A percentile compares a stretch with the other conserved stretches of the same genome.
These are phyloP conservation scores for Amphiprion percula DNA, from an alignment of 2,113 vertebrate genomes.

Conservation along the genomic window DNA sequence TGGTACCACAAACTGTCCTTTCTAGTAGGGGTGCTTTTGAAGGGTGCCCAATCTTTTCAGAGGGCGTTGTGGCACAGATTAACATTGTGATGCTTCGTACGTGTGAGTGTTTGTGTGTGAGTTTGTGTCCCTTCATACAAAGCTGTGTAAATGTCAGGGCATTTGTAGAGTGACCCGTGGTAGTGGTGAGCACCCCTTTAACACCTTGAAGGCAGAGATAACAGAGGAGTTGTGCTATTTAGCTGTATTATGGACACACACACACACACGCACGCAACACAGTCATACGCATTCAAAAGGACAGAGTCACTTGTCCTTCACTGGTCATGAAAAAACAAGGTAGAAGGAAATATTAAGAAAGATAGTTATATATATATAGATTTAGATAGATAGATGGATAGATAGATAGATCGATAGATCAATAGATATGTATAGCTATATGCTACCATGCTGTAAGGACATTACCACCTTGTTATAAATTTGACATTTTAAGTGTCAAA, in stretches of 20 bases:
- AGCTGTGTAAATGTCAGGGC: conserved; percentile 60
- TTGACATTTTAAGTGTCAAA: conserved; percentile 59
- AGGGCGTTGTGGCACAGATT: conserved; percentile 75
- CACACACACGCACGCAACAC: not conserved
- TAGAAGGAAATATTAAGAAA: too few relatives aligned
- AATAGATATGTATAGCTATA: not conserved
- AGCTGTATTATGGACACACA: conserved; percentile 5
- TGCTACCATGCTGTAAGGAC: not conserved
- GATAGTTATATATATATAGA: not conserved
- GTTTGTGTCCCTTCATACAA: conserved; percentile 39
- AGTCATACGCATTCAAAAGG: not conserved
- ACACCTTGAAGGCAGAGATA: conserved; percentile 35
- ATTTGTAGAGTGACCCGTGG: conserved; percentile 41
- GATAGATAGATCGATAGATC: not conserved
- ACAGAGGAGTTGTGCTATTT: conserved; percentile 29
- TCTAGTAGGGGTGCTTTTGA: conserved; percentile 58
- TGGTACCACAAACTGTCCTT: conserved; percentile 68
- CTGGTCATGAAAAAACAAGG: not conserved
- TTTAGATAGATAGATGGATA: too few relatives aligned
- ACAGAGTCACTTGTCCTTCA: conserved; percentile 13
- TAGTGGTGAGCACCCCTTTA: conserved; percentile 24
- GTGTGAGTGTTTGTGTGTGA: conserved; percentile 17
- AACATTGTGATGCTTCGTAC: conserved; percentile 58
- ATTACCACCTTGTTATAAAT: conserved; percentile 31
- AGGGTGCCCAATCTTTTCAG: conserved; percentile 73